Conservation (phyloP, 2,797 vertebrate genomes). For the Discoglossus pictus region DNA sequence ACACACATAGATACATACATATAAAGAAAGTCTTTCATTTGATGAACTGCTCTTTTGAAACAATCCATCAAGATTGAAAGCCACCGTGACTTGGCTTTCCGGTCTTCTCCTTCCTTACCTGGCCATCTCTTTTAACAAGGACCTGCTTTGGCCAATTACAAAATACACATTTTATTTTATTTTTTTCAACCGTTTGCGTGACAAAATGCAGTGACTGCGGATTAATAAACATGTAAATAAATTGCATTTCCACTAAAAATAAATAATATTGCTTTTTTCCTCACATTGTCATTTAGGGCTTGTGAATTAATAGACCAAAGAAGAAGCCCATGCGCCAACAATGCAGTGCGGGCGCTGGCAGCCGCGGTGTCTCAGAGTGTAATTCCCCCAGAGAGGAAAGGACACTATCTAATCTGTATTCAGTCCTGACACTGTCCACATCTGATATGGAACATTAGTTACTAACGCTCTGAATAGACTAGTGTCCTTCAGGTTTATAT, state of each 20-base stretch:
- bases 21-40: too few relatives aligned
- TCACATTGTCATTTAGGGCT: slow-evolving; percentile 77
- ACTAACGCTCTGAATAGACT: slow-evolving; percentile 98
- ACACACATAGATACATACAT: too few relatives aligned
- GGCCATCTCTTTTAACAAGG: slow-evolving; percentile 46
- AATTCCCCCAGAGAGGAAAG: slow-evolving; percentile 93
- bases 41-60: too few relatives aligned
- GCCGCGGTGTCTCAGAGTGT: slow-evolving; percentile 89
- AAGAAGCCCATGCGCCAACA: slow-evolving; percentile 86
- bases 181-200: slow-evolving; percentile 68
- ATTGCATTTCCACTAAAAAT: slow-evolving; percentile 75
- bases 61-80: slow-evolving; percentile 17
- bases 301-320: slow-evolving; percentile 94
- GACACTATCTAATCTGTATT: slow-evolving; percentile 99
- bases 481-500: slow-evolving; percentile 99
- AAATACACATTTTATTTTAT: slow-evolving; percentile 60
- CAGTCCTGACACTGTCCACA: slow-evolving; percentile 99
- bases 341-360: slow-evolving; percentile 89
- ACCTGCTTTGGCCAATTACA: slow-evolving; percentile 53
- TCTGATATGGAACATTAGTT: slow-evolving; percentile 99
- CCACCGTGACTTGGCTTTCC: slow-evolving; percentile 24
- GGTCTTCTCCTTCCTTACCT: slow-evolving; percentile 26
- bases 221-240: slow-evolving; percentile 66
- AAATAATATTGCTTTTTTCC: slow-evolving; percentile 73
- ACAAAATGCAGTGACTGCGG: slow-evolving; percentile 63